Evolutionary conservation across 2,113 vertebrate species (phyloP), one percentile per base, ranked within the genome.

Genomic region (Gambusia holbrooki): DNA sequence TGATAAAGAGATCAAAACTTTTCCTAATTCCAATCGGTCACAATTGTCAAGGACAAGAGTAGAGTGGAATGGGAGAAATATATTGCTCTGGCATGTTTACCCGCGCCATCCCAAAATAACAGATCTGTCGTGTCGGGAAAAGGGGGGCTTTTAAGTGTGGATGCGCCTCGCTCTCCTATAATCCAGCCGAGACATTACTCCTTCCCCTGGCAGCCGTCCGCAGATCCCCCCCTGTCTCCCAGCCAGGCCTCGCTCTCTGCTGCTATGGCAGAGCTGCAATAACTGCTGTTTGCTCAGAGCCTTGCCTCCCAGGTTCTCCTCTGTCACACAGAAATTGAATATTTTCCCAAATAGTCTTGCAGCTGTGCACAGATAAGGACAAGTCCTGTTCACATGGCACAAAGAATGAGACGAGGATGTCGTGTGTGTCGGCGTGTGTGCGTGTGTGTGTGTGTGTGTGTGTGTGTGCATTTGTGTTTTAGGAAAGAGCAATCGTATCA

Each of bases 131-230:
- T 81, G 88, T 91, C 91, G 87, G 51, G 90, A 93, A 92, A 92
- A 81, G 82, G 89, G 82, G 90, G 88, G 85, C 86, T 94, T 94
- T 93, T 91, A 94, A 93, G 86, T 79, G 89, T 90, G 88, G 86
- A 92, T 88, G 93, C 91, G 89, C 90, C 78, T 78, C 74, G 65
- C 90, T 91, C 90, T 89, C 80, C 84, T 93, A 85, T 94, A 95
- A 94, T 93, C 94, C 93, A 90, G 88, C 85, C 83, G 92, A 94
- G 93, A 93, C 94, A 88, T 87, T 82, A 88, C 91, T 93, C 79
- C 88, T 91, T 94, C 92, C 94, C 90, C 89, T 92, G 92, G 93
- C 93, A 94, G 94, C 92, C 90, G 89, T 89, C 91, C 84, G 92
- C 89, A 91, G 89, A 93, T 90, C 87, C 86, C 86, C 86, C 87